Evolutionary conservation across 2,113 vertebrate species (phyloP).

Genomic region (Ciconia stormi): DNA sequence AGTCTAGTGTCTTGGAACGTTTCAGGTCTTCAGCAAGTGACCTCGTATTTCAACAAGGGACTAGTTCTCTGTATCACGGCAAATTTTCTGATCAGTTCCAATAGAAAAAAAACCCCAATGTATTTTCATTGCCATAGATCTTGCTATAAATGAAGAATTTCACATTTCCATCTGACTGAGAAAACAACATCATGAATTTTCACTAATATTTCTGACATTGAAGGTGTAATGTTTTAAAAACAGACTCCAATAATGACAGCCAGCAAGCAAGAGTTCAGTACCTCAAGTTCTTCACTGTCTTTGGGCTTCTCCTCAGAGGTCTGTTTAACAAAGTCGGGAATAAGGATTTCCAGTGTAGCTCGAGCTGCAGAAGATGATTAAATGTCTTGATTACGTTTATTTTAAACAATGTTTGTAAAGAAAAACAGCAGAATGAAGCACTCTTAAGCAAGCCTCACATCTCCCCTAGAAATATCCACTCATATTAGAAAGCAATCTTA

Average conservation of each 20-base stretch:
- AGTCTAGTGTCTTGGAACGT: background rate
- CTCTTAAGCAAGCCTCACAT: background rate
- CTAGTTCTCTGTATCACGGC: background rate
- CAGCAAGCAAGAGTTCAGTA: slow-evolving; percentile 30
- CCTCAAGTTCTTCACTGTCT: slow-evolving; percentile 97
- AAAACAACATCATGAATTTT: background rate
- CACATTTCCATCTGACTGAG: background rate
- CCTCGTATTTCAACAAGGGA: background rate
- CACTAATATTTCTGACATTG: background rate
- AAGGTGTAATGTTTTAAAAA: background rate
- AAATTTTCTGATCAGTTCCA: background rate
- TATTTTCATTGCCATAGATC: background rate
- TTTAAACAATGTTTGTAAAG: background rate
- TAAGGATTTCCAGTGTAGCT: slow-evolving; percentile 99
- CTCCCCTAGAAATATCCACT: background rate
- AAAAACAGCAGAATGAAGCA: background rate
- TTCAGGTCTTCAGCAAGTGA: background rate
- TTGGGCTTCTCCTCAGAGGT: slow-evolving; percentile 95
- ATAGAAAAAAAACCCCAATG: background rate
- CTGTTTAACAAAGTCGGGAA: slow-evolving; percentile 99
- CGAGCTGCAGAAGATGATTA: slow-evolving; percentile 79
- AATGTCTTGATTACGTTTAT: background rate
- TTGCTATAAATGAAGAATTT: background rate
- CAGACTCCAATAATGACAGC: background rate
- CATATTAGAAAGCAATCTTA: background rate